Conservation (phyloP, 2,113 vertebrate genomes). For the Pachyramphus minor region DNA sequence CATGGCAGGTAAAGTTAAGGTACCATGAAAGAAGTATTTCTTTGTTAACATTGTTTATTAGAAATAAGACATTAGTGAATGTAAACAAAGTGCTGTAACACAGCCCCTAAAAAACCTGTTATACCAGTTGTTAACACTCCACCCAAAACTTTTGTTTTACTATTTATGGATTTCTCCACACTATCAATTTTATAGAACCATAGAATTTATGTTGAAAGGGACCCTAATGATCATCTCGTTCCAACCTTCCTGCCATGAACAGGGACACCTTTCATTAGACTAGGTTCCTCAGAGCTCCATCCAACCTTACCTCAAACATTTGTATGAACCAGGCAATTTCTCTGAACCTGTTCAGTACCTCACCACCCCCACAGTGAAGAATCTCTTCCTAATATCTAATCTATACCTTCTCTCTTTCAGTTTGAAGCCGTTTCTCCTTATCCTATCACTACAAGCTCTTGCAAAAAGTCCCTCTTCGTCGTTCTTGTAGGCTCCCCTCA, state of each 20-base stretch:
- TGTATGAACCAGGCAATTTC: not conserved
- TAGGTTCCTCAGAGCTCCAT: not conserved
- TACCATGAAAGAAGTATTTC: not conserved
- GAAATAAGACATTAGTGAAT: not conserved
- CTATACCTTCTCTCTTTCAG: not conserved
- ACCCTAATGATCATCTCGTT: no score
- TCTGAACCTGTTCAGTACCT: not conserved
- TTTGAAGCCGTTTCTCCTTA: not conserved
- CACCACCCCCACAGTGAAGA: not conserved
- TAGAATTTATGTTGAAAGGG: not conserved
- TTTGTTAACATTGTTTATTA: not conserved
- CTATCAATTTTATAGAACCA: not conserved
- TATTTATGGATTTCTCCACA: not conserved
- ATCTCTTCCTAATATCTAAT: not conserved
- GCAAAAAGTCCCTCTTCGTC: not conserved
- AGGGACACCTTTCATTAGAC: not conserved
- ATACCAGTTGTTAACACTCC: not conserved
- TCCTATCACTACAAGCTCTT: not conserved
- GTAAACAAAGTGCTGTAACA: not conserved
- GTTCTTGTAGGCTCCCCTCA: not conserved
- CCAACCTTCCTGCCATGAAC: not conserved
- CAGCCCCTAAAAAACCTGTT: accelerated
- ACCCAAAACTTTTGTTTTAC: not conserved
- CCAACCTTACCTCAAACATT: not conserved
- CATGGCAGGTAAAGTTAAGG: not conserved